Conservation (phyloP, 64 coral and sea anemone genomes). For the Dendronephthya gigantea region DNA sequence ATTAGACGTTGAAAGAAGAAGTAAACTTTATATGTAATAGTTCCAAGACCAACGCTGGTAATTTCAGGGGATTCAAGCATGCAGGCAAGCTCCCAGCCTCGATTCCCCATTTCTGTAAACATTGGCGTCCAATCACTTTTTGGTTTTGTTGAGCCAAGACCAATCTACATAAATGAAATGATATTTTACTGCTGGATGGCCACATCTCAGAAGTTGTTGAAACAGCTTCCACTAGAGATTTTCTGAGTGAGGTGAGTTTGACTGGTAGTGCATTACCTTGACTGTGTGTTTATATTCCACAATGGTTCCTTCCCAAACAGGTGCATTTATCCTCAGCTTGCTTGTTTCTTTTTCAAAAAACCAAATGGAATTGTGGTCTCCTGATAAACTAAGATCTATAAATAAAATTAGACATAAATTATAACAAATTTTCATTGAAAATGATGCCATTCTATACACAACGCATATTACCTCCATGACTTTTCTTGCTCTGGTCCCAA, state of each 20-base stretch:
- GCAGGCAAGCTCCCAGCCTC: constrained; percentile 90
- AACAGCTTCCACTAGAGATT: neutral
- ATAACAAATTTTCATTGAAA: too few relatives aligned
- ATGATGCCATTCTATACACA: too few relatives aligned
- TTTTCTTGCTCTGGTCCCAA: constrained; percentile 86
- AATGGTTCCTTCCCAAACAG: constrained; percentile 65
- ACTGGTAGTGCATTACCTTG: constrained; percentile 56
- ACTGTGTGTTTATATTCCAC: constrained; percentile 88
- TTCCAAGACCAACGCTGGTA: constrained; percentile 66
- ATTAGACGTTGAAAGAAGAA: constrained; percentile 93
- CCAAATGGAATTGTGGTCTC: constrained; percentile 96
- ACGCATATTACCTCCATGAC: constrained; percentile 56
- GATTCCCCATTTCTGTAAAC: constrained; percentile 89
- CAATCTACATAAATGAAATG: constrained; percentile 29
- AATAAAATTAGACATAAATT: neutral
- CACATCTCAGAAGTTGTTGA: too few relatives aligned
- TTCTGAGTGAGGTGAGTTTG: neutral
- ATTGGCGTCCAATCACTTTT: constrained; percentile 97
- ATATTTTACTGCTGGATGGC: neutral
- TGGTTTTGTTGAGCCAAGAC: constrained; percentile 84
- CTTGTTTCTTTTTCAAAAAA: constrained; percentile 85
- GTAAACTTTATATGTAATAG: constrained; percentile 73
- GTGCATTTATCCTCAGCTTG: constrained; percentile 31
- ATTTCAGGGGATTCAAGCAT: constrained; percentile 96
- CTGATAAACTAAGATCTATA: constrained; percentile 68